Evolutionary conservation across 2,888 invertebrate genomes (phyloP).

Genomic region (Athalia rosae): DNA sequence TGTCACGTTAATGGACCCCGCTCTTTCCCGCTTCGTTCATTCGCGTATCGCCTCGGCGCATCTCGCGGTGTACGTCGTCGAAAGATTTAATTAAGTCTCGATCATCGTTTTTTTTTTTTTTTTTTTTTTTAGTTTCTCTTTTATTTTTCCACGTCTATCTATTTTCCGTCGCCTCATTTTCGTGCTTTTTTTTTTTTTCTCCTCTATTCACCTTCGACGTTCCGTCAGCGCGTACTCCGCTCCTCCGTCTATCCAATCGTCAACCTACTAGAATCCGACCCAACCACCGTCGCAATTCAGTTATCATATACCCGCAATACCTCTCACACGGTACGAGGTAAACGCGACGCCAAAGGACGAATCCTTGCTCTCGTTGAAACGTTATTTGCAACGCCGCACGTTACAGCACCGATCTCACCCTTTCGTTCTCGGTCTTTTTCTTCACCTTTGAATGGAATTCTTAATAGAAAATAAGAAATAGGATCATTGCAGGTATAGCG

Average conservation of each 20-base stretch:
- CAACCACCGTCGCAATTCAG: too few relatives aligned
- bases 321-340: not conserved
- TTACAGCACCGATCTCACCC: too few relatives aligned
- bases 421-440: not conserved
- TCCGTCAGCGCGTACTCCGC: not conserved
- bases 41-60: not conserved
- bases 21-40: not conserved
- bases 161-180: not conserved
- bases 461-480: too few relatives aligned
- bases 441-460: not conserved
- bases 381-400: not conserved
- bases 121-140: too few relatives aligned
- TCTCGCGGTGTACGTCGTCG: not conserved
- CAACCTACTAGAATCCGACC: too few relatives aligned
- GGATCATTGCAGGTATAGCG: too few relatives aligned
- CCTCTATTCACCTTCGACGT: not conserved
- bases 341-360: not conserved
- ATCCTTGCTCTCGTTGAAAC: not conserved
- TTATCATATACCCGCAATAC: too few relatives aligned
- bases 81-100: slow-evolving; percentile 32
- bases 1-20: slow-evolving; percentile 52
- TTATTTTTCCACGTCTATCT: too few relatives aligned
- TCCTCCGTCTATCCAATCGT: not conserved
- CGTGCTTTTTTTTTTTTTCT: too few relatives aligned
- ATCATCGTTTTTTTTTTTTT: not conserved